Evolutionary conservation across 2,888 invertebrate species (phyloP).

Genomic region (Caradrina kadenii): DNA sequence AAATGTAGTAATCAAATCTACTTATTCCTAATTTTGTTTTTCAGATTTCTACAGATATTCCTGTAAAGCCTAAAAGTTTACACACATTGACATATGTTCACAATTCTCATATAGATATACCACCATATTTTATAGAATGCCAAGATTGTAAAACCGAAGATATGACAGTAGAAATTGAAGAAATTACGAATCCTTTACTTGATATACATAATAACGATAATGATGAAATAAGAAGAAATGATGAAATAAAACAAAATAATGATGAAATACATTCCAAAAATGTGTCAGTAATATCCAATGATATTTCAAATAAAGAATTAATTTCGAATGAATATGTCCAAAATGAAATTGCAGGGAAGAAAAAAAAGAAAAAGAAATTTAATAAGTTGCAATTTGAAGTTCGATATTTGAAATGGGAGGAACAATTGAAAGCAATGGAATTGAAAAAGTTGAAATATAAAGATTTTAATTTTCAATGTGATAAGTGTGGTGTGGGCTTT

Average conservation of each 20-base stretch:
- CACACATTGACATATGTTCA: conserved; percentile 17
- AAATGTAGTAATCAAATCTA: too few species aligned
- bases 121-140: conserved; percentile 6
- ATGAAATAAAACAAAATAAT: background rate
- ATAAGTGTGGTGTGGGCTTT: conserved; percentile 56
- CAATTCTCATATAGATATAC: conserved; percentile 33
- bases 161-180: background rate
- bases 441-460: conserved; percentile 56
- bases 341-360: background rate
- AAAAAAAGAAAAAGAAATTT: conserved; percentile 29
- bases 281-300: background rate
- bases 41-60: background rate
- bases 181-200: conserved; percentile 9
- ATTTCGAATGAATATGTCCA: background rate
- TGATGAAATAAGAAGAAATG: background rate
- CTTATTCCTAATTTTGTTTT: background rate
- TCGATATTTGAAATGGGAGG: conserved; percentile 55
- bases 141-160: conserved; percentile 1
- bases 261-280: background rate
- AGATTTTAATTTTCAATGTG: conserved; percentile 55
- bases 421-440: conserved; percentile 60
- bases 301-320: conserved; percentile 1
- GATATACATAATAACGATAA: background rate
- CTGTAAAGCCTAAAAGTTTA: background rate
- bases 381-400: conserved; percentile 59